Conservation (phyloP, 2,888 invertebrate genomes). For the Ectemnius continuus region DNA sequence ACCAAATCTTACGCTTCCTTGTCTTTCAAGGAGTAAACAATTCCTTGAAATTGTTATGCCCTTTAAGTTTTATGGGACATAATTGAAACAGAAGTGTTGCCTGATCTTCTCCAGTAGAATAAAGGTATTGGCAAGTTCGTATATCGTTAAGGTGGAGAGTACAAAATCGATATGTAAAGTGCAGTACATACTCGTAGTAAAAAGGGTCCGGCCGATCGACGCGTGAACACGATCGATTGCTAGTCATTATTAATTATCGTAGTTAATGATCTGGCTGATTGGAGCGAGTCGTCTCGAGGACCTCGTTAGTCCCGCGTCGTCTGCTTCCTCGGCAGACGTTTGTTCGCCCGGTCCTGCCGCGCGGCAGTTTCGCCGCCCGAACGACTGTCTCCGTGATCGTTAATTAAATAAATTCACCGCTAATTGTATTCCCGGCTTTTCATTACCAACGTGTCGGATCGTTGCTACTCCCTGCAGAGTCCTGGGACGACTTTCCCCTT, state of each 20-base stretch:
- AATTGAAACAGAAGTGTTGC: no score
- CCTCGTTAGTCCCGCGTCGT: constrained; percentile 71
- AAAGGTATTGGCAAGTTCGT: no score
- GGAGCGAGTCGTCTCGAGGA: constrained; percentile 70
- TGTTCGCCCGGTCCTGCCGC: constrained; percentile 38
- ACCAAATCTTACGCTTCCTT: no score
- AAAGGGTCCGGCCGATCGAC: constrained; percentile 16
- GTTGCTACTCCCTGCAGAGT: constrained; percentile 31
- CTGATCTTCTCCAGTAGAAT: no score
- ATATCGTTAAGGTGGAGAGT: no score
- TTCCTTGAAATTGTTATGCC: no score
- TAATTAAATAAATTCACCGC: constrained; percentile 67
- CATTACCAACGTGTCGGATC: constrained; percentile 45
- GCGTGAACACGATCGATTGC: constrained; percentile 59
- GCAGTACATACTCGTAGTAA: background rate
- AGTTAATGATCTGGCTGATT: constrained; percentile 74
- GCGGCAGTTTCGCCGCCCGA: constrained; percentile 31
- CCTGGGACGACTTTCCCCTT: constrained; percentile 16
- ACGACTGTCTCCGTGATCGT: constrained; percentile 46
- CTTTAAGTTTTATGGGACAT: no score
- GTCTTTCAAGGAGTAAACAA: no score
- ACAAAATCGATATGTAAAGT: no score
- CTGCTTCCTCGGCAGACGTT: constrained; percentile 52
- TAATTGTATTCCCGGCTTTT: constrained; percentile 58
- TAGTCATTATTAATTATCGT: constrained; percentile 73